phyloP scores from a whole-genome alignment of 2,888 invertebrate genomes.

The Cylindroiulus punctatus region DNA sequence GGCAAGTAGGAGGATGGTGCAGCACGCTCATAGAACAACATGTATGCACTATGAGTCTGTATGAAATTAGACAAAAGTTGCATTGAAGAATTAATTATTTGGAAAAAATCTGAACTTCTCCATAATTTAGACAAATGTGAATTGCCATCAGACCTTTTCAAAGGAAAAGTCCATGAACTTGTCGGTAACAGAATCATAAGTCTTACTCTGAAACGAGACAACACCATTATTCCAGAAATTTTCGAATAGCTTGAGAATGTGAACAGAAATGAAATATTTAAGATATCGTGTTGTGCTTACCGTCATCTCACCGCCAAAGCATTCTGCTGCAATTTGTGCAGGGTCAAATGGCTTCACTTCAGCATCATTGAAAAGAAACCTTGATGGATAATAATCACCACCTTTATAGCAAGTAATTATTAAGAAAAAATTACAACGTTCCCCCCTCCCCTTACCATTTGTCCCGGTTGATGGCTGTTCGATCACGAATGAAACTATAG shows the following conservation, averaged over 20 bases:
- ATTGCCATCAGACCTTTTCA: constrained; percentile 74
- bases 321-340: constrained; percentile 91
- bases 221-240: too few species aligned
- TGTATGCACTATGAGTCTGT: constrained; percentile 92
- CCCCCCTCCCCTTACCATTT: constrained; percentile 75
- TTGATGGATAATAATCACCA: constrained; percentile 30
- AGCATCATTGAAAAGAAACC: constrained; percentile 87
- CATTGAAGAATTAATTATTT: too few species aligned
- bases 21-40: constrained; percentile 93
- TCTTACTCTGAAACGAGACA: constrained; percentile 79
- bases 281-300: constrained; percentile 70
- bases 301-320: constrained; percentile 98
- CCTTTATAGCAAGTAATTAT: too few species aligned
- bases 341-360: constrained; percentile 96
- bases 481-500: constrained; percentile 91
- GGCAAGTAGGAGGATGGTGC: constrained; percentile 63
- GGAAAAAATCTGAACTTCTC: too few species aligned
- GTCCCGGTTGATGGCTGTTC: constrained; percentile 77
- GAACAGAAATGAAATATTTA: too few species aligned
- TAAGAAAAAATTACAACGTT: constrained; percentile 47
- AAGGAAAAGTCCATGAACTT: constrained; percentile 98
- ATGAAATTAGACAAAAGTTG: constrained; percentile 52
- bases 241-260: too few species aligned
- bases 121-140: constrained; percentile 7
- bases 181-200: constrained; percentile 94